These are phyloP conservation scores for Sepiola atlantica DNA, from an alignment of 2,888 invertebrate species.

Conservation along the genomic window DNA sequence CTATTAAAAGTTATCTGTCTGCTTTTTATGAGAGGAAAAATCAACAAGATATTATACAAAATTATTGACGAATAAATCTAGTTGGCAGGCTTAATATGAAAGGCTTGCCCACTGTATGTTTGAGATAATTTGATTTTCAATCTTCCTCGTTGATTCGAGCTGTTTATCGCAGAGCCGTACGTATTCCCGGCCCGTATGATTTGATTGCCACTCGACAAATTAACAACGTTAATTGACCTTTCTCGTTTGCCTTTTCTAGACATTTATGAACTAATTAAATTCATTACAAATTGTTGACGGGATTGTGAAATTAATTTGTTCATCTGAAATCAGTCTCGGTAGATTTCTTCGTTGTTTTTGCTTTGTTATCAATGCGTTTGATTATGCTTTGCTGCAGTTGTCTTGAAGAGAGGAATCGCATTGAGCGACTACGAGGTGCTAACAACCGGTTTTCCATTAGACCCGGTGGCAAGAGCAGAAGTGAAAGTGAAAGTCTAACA, in stretches of 20 bases:
- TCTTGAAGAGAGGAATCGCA: background rate
- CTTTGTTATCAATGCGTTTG: background rate
- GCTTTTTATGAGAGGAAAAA: background rate
- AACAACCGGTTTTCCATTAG: background rate
- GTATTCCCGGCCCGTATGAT: slow-evolving; percentile 14
- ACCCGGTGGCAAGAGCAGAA: background rate
- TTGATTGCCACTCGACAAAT: background rate
- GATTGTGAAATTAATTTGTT: slow-evolving; percentile 20
- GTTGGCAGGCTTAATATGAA: slow-evolving; percentile 7
- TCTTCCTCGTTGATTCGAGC: background rate
- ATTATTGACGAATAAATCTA: background rate
- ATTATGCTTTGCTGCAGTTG: background rate
- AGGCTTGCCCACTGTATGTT: background rate
- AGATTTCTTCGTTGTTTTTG: background rate
- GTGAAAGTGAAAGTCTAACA: background rate
- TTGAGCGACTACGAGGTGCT: background rate
- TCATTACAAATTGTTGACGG: slow-evolving; percentile 32
- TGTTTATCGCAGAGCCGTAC: slow-evolving; percentile 8
- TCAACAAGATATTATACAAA: background rate
- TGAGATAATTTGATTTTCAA: slow-evolving; percentile 32
- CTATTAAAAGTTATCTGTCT: background rate
- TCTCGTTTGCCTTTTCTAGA: background rate
- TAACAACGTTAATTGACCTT: slow-evolving; percentile 8
- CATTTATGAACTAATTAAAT: slow-evolving; percentile 32
- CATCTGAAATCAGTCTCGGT: background rate